Evolutionary conservation across 2,797 vertebrate genomes (phyloP).

Genomic region (Galagoides demidoff): DNA sequence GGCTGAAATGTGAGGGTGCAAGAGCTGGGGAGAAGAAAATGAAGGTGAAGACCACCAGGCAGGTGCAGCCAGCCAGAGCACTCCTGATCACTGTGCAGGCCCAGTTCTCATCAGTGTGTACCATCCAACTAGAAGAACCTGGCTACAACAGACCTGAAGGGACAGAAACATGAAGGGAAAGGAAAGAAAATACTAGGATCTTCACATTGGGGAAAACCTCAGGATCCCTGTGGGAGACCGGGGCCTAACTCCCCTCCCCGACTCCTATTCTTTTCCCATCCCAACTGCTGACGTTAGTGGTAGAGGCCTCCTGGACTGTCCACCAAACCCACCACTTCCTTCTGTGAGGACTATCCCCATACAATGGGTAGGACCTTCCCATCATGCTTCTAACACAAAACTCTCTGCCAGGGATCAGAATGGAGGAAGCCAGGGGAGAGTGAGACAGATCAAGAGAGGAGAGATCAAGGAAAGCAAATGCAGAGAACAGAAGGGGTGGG

Average conservation of each 20-base stretch:
- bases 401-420: neutral
- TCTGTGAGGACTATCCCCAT: neutral
- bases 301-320: neutral
- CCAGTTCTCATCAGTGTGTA: rapidly evolving
- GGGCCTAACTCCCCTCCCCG: rapidly evolving
- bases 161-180: neutral
- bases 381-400: neutral
- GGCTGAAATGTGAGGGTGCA: rapidly evolving
- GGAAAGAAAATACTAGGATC: neutral
- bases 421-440: neutral
- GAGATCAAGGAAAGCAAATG: neutral
- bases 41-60: neutral
- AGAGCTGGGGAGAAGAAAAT: neutral
- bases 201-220: neutral
- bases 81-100: rapidly evolving
- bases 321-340: neutral
- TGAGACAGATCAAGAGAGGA: neutral
- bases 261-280: neutral
- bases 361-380: neutral
- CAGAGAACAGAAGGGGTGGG: neutral
- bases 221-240: neutral
- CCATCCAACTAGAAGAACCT: neutral
- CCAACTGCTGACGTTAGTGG: neutral
- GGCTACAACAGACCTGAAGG: neutral
- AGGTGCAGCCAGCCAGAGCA: neutral